Base-by-base conservation (phyloP, 2,888 invertebrate species). In the Noctua janthina region DNA sequence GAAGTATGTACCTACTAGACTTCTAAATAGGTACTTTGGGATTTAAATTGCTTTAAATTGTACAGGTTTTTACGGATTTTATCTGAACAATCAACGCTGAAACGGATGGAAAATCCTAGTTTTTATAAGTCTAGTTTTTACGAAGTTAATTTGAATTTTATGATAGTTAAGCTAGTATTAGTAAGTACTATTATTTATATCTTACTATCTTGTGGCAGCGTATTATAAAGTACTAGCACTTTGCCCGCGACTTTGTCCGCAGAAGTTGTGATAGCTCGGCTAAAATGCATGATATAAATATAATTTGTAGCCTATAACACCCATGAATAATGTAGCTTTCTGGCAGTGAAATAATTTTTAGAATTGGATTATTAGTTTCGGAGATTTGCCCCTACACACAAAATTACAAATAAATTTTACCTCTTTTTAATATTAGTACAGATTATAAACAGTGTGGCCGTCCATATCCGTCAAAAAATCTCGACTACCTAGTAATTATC, bases 71-170 rank as follows among this genome's bases (percentile, higher is more conserved):
- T 59, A 35, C 4, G 7, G 2, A 35, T 68, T 75, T 5, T 17
- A 49, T 74, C 29, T 46, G 56, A 13, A 46, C 15, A 74, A 46
- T n/a, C 20, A 59, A 13, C n/a, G 35, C 35, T 3, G n/a, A 6
- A 35, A 17, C 54, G 10, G 23, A 13, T 29, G 83, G 54, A 64
- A 83, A 81, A 49, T 39, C 46, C 78, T 20, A 13, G 8, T 17
- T 83, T 82, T 81, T 82, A 10, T 54, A 20, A 82, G 67, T 6
- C 59, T n/a, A 29, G 76, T 81, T 82, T 66, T 76, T 76, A 54
- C 23, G 35, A 54, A 56, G 13, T 5, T 66, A 39, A 74, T 56
- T 81, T 56, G 13, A 64, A 64, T 73, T 79, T 66, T 66, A 66
- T 56, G 39, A 73, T 66, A 43, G 7, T n/a, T 5, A 43, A 56